phyloP scores from a whole-genome alignment of 2,113 vertebrate genomes.

The Sminthopsis crassicaudata region DNA sequence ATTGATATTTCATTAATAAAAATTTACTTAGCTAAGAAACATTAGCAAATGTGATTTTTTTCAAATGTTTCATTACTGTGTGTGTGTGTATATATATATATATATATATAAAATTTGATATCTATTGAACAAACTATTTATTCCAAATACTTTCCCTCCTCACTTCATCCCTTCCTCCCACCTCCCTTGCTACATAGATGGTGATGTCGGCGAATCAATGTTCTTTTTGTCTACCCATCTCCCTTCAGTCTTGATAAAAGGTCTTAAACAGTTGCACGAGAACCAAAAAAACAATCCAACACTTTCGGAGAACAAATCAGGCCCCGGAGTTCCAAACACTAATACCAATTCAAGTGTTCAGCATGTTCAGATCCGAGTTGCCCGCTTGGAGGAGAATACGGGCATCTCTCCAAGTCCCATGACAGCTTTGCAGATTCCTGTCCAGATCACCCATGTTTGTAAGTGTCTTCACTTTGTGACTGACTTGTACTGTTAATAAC shows the following conservation, averaged over 20 bases:
- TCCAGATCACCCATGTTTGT: slow-evolving; percentile 98
- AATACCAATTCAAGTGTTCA: slow-evolving; percentile 86
- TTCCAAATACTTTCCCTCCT: slow-evolving; percentile 76
- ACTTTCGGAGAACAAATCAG: slow-evolving; percentile 85
- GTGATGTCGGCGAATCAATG: slow-evolving; percentile 72
- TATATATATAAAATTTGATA: slow-evolving; percentile 16
- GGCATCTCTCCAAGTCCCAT: slow-evolving; percentile 86
- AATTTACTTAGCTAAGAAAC: slow-evolving; percentile 35
- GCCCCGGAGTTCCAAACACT: slow-evolving; percentile 83
- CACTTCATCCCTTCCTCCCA: not conserved
- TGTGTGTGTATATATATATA: slow-evolving; percentile 54
- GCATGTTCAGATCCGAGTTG: slow-evolving; percentile 92
- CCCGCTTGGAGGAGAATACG: slow-evolving; percentile 90
- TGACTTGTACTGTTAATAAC: not conserved
- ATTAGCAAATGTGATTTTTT: slow-evolving; percentile 17
- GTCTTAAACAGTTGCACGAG: slow-evolving; percentile 94
- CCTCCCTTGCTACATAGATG: slow-evolving; percentile 74
- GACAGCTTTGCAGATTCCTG: slow-evolving; percentile 95
- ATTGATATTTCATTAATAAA: not conserved
- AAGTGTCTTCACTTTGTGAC: slow-evolving; percentile 79
- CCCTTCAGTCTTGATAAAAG: slow-evolving; percentile 94
- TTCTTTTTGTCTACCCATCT: slow-evolving; percentile 81
- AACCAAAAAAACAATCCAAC: slow-evolving; percentile 87
- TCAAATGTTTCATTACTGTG: slow-evolving; percentile 50
- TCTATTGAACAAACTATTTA: slow-evolving; percentile 59